Percentiles rank a stretch among this genome's conserved stretches.
phyloP scores from a whole-genome alignment of 1,140 invertebrate species.

The Cydia splendana region DNA sequence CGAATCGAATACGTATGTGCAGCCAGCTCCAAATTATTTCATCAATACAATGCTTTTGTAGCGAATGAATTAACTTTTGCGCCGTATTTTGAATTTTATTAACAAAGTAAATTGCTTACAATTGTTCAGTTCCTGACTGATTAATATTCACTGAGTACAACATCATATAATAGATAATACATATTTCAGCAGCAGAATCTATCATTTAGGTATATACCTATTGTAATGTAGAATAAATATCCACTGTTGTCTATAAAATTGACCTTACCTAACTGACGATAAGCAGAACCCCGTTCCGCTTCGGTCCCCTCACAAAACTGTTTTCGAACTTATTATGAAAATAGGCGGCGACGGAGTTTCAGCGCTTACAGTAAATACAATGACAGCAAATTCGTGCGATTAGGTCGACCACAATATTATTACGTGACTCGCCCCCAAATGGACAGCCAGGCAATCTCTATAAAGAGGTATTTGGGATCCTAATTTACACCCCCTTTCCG shows the following conservation, averaged over 20 bases:
- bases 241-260: constrained; percentile 4
- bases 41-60: constrained; percentile 16
- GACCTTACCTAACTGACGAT: background rate
- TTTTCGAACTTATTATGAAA: constrained; percentile 33
- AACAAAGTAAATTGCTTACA: constrained; percentile 10
- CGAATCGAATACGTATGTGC: constrained; percentile 30
- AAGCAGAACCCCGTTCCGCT: constrained; percentile 20
- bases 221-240: background rate
- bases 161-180: background rate
- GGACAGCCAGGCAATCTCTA: constrained; percentile 70
- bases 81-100: constrained; percentile 24
- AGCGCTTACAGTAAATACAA: constrained; percentile 59
- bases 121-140: constrained; percentile 13
- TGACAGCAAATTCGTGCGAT: constrained; percentile 59
- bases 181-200: background rate
- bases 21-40: constrained; percentile 16
- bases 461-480: constrained; percentile 75
- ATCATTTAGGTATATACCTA: background rate
- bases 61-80: constrained; percentile 16
- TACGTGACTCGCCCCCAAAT: constrained; percentile 68
- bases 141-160: background rate
- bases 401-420: constrained; percentile 72
- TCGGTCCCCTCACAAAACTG: constrained; percentile 1
- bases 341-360: constrained; percentile 36
- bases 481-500: constrained; percentile 75